phyloP scores from a whole-genome alignment of 2,797 vertebrate species.

The Kryptolebias ocellatus region DNA sequence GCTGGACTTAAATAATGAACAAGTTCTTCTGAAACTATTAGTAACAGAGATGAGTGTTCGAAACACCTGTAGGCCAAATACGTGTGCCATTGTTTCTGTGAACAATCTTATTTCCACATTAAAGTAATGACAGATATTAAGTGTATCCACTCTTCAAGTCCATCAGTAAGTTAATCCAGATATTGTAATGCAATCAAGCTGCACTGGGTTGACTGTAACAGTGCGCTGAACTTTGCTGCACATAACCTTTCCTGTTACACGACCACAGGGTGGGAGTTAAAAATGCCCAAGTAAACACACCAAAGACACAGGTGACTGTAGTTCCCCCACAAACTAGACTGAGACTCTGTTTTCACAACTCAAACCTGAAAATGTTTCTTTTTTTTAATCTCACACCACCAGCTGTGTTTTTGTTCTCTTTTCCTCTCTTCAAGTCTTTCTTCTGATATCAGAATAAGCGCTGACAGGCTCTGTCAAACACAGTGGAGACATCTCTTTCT shows the following conservation, averaged over 20 bases:
- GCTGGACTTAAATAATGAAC: not conserved
- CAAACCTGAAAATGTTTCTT: constrained; percentile 32
- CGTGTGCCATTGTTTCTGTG: not conserved
- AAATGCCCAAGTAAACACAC: not conserved
- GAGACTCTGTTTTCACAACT: constrained; percentile 59
- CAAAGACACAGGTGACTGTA: constrained; percentile 23
- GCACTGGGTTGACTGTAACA: too few relatives aligned
- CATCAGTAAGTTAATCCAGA: not conserved
- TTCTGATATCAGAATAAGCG: constrained; percentile 57
- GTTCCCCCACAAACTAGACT: too few relatives aligned
- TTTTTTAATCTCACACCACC: constrained; percentile 52
- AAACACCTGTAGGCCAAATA: not conserved
- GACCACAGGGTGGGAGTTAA: not conserved
- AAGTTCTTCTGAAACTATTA: constrained; percentile 14
- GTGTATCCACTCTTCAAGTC: not conserved
- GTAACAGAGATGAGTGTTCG: constrained; percentile 1
- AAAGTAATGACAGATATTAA: constrained; percentile 6
- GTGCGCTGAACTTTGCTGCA: too few relatives aligned
- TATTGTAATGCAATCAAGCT: too few relatives aligned
- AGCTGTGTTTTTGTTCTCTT: constrained; percentile 78
- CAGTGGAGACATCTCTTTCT: constrained; percentile 27
- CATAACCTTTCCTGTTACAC: not conserved
- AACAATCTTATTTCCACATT: not conserved
- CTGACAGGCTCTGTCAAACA: constrained; percentile 62
- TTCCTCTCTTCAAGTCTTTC: constrained; percentile 42